Base-by-base conservation (phyloP, 2,797 vertebrate species). In the Leptodactylus fallax region DNA sequence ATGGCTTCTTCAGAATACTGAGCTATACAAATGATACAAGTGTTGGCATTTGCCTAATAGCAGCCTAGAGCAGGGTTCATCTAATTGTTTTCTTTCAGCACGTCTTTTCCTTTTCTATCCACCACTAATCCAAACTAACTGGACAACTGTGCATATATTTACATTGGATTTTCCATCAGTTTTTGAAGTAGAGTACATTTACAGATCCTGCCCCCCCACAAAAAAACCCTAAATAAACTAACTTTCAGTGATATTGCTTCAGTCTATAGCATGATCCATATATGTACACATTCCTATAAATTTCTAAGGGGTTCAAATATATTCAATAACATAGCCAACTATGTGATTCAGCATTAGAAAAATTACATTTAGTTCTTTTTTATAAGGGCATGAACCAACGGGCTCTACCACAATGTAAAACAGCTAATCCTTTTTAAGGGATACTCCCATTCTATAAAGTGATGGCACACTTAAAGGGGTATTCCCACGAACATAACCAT, bases 11-110 rank as follows among this genome's bases (percentile, higher is more conserved):
- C 6, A n/a, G 12, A n/a, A 74, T 60, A 16, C 25, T 10, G 45
- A 13, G 47, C 47, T 19, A n/a, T 76, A 76, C 72, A 76, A 76
- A 51, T 76, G 72, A n/a, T 11, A 1, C 47, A 21, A 49, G n/a
- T 76, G 72, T 72, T 19, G 69, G 69, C 69, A 47, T 45, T 72
- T 72, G 69, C 69, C 27, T 72, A 72, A 72, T 49, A 76, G 17
- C 47, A 51, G 72, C 72, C 72, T 45, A 12, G 19, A 49, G 72
- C 45, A 1, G 3, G 45, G 36, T 49, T 49, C 45, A 21, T 2
- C 8, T 36, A 45, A 47, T 16, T 19, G 17, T 49, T 72, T 72
- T 49, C 71, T 47, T 72, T 47, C 36, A 6, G 17, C 71, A 72
- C 8, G 27, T 72, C 45, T 72, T 72, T 45, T 72, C 45, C 45